Evolutionary conservation across 2,888 invertebrate genomes (phyloP).

Genomic region (Cephus spinipes): DNA sequence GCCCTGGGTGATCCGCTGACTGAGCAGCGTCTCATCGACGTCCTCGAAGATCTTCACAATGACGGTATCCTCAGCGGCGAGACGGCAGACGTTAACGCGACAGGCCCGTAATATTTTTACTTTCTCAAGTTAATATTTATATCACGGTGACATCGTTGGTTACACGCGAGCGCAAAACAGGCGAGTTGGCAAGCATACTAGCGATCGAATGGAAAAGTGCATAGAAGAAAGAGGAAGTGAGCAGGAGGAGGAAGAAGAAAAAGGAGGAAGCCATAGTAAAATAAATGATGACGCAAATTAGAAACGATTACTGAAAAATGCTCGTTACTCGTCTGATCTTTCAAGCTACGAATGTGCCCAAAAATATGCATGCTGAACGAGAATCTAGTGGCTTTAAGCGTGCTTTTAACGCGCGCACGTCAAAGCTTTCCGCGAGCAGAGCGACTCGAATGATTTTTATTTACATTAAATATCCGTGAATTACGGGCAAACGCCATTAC

Average conservation of each 20-base stretch:
- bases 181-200: constrained; percentile 18
- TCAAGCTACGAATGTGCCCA: background rate
- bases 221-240: constrained; percentile 69
- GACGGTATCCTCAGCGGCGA: constrained; percentile 76
- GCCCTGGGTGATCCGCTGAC: constrained; percentile 82
- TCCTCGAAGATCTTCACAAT: constrained; percentile 78
- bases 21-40: constrained; percentile 80
- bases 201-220: constrained; percentile 4
- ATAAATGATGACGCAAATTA: constrained; percentile 57
- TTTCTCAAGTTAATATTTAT: background rate
- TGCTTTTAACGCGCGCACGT: constrained; percentile 5
- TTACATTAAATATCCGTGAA: background rate
- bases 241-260: constrained; percentile 70
- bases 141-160: background rate
- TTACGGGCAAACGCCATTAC: no score
- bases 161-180: background rate
- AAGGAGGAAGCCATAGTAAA: constrained; percentile 68
- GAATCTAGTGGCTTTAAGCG: constrained; percentile 7
- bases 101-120: constrained; percentile 12
- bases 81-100: constrained; percentile 29
- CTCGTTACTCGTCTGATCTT: background rate
- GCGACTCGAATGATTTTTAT: background rate
- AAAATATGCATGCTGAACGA: constrained; percentile 8
- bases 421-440: constrained; percentile 4
- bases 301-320: background rate